Base-by-base conservation (phyloP, 1,140 invertebrate species). In the Meloidogyne hapla region DNA sequence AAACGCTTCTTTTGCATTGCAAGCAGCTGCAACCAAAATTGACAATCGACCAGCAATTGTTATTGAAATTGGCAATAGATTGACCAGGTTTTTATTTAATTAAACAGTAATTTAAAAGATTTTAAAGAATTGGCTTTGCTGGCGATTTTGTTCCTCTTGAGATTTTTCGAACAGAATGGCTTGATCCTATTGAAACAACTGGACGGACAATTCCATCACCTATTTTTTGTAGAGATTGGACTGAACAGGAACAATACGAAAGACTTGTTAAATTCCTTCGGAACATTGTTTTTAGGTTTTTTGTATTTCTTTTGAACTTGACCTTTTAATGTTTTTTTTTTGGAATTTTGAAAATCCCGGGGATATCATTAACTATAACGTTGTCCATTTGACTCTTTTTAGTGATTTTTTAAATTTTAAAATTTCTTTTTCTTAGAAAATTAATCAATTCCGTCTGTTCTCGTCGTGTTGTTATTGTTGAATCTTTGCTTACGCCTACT, bases 11-110 rank as follows among this genome's bases (percentile, higher is more conserved):
- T 5, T 48, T 18, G 18, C 48, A 8, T n/a, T 56, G n/a, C 48
- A 56, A 56, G 6, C 9, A 13, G 40, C 48, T n/a, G 28, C 76
- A 6, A n/a, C 26, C 21, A 78, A 78, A 73, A 79, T 81, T n/a
- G 79, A 80, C 26, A 76, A 23, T 26, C 26, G 80, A 13, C 48
- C 79, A 1, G 71, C 70, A 1, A 42, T 80, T 25, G 21, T 82
- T 23, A 80, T 80, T 18, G 79, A 80, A 78, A 77, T 80, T n/a
- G 79, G 79, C n/a, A 77, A 42, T 25, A 81, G 79, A 21, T 40
- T 78, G 25, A 78, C 77, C n/a, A 80, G 61, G 77, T 77, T 62
- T 69, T 42, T 78, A 12, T 75, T 26, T 21, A 76, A 15, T 77
- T 25, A 5, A 69, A 21, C 12, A n/a, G 26, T 23, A 79, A 9